Conservation (phyloP, 2,797 vertebrate genomes). For the Acanthurus tractus region DNA sequence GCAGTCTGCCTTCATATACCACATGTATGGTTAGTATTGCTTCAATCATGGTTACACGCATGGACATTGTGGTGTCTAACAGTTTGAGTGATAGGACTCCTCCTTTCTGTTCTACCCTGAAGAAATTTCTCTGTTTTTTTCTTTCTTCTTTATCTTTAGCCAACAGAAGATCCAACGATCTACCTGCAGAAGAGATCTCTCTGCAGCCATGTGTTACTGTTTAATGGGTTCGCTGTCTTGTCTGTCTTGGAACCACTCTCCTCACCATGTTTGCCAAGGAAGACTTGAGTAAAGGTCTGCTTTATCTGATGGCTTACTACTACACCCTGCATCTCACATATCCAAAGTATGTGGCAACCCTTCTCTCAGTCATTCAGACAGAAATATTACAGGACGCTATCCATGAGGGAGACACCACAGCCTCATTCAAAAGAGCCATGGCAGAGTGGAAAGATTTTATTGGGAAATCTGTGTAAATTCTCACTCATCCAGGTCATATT, state of each 20-base stretch:
- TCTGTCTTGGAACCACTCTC: constrained; percentile 23
- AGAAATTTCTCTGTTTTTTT: background rate
- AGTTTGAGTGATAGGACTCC: background rate
- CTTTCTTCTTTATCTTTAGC: background rate
- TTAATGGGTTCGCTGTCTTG: constrained; percentile 24
- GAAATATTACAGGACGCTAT: constrained; percentile 1
- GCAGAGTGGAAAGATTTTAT: too few relatives aligned
- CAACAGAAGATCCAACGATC: constrained; percentile 30
- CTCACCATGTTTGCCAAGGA: constrained; percentile 15
- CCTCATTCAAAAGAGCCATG: too few relatives aligned
- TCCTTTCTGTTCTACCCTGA: background rate
- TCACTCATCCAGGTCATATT: too few relatives aligned
- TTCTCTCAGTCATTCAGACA: background rate
- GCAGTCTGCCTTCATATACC: background rate
- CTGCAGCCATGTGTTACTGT: constrained; percentile 20
- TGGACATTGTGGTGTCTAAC: background rate
- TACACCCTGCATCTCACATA: too few relatives aligned
- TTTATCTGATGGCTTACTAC: background rate
- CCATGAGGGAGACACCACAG: constrained; percentile 15
- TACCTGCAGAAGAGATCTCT: constrained; percentile 30
- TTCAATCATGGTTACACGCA: background rate
- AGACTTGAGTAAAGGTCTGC: too few relatives aligned
- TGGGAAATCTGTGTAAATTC: too few relatives aligned
- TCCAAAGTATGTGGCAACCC: too few relatives aligned
- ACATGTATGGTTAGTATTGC: background rate